Evolutionary conservation across 2,113 vertebrate genomes (phyloP).

Genomic region (Nibea albiflora): DNA sequence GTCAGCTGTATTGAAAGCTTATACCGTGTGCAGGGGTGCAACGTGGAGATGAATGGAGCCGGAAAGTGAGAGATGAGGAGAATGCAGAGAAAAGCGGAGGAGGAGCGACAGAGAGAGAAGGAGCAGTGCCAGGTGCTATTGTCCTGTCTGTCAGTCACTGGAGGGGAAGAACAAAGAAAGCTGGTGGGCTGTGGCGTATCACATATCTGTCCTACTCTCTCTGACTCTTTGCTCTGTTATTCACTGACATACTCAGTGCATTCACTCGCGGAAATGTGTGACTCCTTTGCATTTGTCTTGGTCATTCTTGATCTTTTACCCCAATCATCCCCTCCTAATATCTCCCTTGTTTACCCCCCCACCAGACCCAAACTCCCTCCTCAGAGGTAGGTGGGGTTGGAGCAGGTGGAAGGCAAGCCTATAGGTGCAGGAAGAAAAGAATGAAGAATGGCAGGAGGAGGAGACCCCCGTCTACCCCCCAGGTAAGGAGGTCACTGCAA

Average conservation of each 20-base stretch:
- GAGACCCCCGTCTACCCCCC: constrained; percentile 8
- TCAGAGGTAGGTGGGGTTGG: constrained; percentile 45
- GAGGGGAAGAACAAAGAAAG: constrained; percentile 76
- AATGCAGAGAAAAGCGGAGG: constrained; percentile 56
- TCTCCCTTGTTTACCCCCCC: constrained; percentile 15
- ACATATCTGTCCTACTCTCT: constrained; percentile 73
- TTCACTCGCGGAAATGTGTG: constrained; percentile 60
- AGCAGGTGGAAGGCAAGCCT: constrained; percentile 56
- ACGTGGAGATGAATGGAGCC: constrained; percentile 56
- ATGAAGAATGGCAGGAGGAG: constrained; percentile 12
- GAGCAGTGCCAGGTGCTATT: constrained; percentile 76
- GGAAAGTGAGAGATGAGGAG: constrained; percentile 54
- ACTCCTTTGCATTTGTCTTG: constrained; percentile 55
- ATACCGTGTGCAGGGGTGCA: constrained; percentile 1
- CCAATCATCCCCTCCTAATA: background rate
- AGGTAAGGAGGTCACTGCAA: constrained; percentile 67
- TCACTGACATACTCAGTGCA: constrained; percentile 55
- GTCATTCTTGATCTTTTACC: constrained; percentile 37
- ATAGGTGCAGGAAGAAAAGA: constrained; percentile 33
- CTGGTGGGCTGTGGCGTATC: constrained; percentile 77
- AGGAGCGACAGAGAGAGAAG: constrained; percentile 54
- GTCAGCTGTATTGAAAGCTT: constrained; percentile 42
- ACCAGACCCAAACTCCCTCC: constrained; percentile 5
- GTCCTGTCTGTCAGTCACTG: constrained; percentile 79
- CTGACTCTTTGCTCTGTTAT: constrained; percentile 70